These are phyloP conservation scores for Limnephilus auricula DNA, from an alignment of 2,888 invertebrate genomes.

Conservation along the genomic window DNA sequence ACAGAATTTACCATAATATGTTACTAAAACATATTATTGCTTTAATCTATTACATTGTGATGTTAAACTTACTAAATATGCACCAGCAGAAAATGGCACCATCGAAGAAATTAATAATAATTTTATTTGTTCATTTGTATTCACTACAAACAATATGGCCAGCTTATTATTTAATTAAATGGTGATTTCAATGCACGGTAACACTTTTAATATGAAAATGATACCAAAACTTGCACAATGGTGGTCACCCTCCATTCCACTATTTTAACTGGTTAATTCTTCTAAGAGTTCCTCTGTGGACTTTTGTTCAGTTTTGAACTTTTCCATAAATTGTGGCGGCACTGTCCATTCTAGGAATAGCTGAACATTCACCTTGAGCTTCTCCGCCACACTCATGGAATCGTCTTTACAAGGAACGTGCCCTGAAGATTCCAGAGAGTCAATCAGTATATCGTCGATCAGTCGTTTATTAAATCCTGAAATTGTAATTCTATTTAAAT, in stretches of 20 bases:
- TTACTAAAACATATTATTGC: background rate
- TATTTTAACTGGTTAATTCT: conserved; percentile 77
- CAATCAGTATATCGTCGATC: conserved; percentile 89
- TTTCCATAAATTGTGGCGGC: conserved; percentile 86
- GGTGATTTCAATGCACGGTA: background rate
- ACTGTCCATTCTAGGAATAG: conserved; percentile 89
- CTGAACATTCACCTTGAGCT: conserved; percentile 86
- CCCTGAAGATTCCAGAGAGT: conserved; percentile 87
- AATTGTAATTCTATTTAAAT: conserved; percentile 51
- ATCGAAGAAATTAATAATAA: conserved; percentile 16
- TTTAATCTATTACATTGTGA: background rate
- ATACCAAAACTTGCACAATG: background rate
- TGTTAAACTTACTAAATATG: conserved; percentile 31
- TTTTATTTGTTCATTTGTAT: conserved; percentile 43
- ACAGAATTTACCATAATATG: conserved; percentile 2
- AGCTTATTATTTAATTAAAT: conserved; percentile 16
- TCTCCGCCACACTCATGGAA: conserved; percentile 78
- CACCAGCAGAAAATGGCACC: conserved; percentile 38
- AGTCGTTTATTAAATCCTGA: conserved; percentile 82
- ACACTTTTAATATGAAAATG: conserved; percentile 36
- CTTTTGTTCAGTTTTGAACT: conserved; percentile 85
- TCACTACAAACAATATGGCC: conserved; percentile 42
- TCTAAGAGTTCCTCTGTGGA: conserved; percentile 89
- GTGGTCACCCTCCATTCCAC: background rate
- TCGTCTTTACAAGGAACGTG: conserved; percentile 81